Evolutionary conservation across 2,888 invertebrate species (phyloP), one percentile per base, ranked within the genome.

Genomic region (Amaurobius ferox): DNA sequence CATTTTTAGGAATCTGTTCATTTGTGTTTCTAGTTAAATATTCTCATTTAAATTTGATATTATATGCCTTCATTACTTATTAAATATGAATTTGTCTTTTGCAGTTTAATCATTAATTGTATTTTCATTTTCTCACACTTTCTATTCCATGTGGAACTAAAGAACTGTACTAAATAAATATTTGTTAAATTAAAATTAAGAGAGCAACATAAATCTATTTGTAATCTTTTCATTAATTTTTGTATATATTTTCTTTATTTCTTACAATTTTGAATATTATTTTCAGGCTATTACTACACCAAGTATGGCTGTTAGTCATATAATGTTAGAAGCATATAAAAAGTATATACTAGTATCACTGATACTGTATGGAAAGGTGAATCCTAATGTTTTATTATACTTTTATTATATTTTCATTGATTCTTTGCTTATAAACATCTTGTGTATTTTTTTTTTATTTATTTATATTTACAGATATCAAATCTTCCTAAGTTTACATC

Each of bases 281-380:
- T 89, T 89, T 0, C 89, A 92, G 92, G 97, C 96, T 81, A 95
- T 98, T 83, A 97, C 97, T 30, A 97, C 97, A n/a, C 98, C 98
- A 1, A 96, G 97, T 35, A 94, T 95, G 93, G 96, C 96, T 44
- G 96, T 98, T 86, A 98, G 98, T 87, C 97, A 98, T 91, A 97
- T 99, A 87, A 98, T 98, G 97, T 93, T 99, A 87, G 98, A 98
- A 92, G 95, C 98, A 16, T 98, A 98, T 92, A 98, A 98, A 92
- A 99, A 99, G 91, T 98, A 96, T 90, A 95, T 98, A 90, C 93
- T 99, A 89, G 95, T 98, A 44, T 97, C 97, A 48, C 93, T 98
- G 80, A 96, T 98, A 90, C 92, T 97, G 87, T 95, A 97, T 92
- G 98, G 98, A 90, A 97, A 97, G 93, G 95, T 97, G 86, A 44